Base-by-base conservation (phyloP, 2,797 vertebrate genomes). In the Pseudopleuronectes americanus region DNA sequence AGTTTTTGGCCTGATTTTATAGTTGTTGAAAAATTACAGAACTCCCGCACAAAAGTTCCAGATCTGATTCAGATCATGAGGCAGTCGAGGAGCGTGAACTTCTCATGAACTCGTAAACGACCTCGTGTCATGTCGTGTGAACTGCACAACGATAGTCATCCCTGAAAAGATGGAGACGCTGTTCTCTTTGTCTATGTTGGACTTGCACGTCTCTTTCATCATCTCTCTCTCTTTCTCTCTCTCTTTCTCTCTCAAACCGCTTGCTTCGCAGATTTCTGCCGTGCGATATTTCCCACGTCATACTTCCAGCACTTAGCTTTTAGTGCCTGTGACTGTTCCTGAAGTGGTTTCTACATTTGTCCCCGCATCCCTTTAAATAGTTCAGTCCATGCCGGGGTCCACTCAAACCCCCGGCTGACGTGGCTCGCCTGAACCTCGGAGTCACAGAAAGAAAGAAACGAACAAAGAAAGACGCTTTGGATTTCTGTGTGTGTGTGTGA, bases 261-360 rank as follows among this genome's bases (percentile, higher is more conserved):
- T 48, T 57, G 28, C 60, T 45, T 14, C 22, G 19, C 58, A 43
- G 43, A 22, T 58, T 55, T 69, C 61, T 74, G 19, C 22, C 2
- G 4, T 23, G 24, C 51, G 76, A 45, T 70, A 64, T 71, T 26
- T 68, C 33, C 38, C 57, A 19, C 0, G 31, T 70, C 79, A 75
- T 71, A 64, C 77, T 71, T 68, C 31, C 22, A 45, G 73, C 55
- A 14, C 74, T 71, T 57, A 61, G 76, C 80, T 74, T 57, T 79
- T 57, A 77, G 76, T 58, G 70, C 69, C 69, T 28, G 45, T 8
- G 47, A 47, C 72, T 54, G 22, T 59, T 77, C 51, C 47, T 57
- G 65, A 77, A 83, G 55, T 59, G 51, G 65, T 71, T 68, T 57
- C 68, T 70, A 36, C 76, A 49, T 81, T 79, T 45, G 70, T 60